Evolutionary conservation across 2,888 invertebrate genomes (phyloP), one percentile per base, ranked within the genome.

Genomic region (Agonum fuliginosum): DNA sequence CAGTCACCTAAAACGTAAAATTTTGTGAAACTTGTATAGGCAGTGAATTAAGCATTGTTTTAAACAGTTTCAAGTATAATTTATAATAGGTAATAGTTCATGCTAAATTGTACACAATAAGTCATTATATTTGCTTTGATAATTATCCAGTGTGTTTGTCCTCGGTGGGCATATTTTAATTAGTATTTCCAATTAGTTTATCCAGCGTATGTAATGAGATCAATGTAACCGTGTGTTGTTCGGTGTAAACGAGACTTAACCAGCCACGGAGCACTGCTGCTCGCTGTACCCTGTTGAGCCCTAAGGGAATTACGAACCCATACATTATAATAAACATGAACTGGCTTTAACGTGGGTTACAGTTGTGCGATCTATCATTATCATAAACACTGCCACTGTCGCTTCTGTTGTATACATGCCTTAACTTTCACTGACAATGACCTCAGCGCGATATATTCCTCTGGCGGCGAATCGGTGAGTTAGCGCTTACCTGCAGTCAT

Each of bases 321-420:
- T 73, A 73, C 41, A 73, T 73, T 58, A 73, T 73, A 62, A 73
- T 58, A 73, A 73, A 73, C 73, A 73, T 62, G 58, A 73, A 54
- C 72, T 70, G 46, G 46, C 46, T 70, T 70, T 41, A 70, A 70
- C 70, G 43, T 70, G 67, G 65, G 65, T 65, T 67, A 54, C 72
- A 72, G 48, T 71, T 71, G 54, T 54, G 22, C 73, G 73, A 73
- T 73, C 73, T 73, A 73, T 73, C 62, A 73, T 73, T 73, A 73
- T 73, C 73, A 73, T 73, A 62, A 73, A 73, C 73, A 73, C 34
- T 73, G 62, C 73, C 73, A 73, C 73, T 43, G 73, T 73, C 73
- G 73, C 73, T 73, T 62, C 73, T 73, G 73, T 58, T 54, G 51
- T 72, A 12, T 72, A 72, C 48, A 54, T 34, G 54, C n/a, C 51